Evolutionary conservation across 2,797 vertebrate species (phyloP), one percentile per base, ranked within the genome.

Genomic region (Gobionotothen gibberifrons): DNA sequence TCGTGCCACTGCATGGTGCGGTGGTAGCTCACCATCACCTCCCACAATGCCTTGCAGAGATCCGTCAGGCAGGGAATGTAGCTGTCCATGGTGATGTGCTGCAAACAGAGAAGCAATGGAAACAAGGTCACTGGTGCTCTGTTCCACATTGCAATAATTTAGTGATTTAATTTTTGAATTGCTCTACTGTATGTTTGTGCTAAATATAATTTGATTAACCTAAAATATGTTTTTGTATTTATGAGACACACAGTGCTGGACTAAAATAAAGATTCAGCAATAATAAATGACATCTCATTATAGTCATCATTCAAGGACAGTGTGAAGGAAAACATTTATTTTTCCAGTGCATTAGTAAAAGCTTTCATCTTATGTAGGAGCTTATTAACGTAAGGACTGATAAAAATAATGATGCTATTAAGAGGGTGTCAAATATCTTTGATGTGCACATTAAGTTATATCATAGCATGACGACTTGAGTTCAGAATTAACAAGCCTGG

Each of bases 1-100:
- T 97, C 97, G 1, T 99, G 98, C 98, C 98, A 99, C 88, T 96
- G 96, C 96, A 99, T 99, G 0, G 97, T 99, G 57, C 95, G 93
- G 82, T 99, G 96, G 88, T 99, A 99, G 89, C 98, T 99, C 55
- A 98, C 95, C 98, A 99, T 99, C 75, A 99, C 98, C 87, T 99
- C 98, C 98, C 98, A 99, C 57, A 99, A 94, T 70, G 98, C 98
- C 90, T 99, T 99, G 93, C 98, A 99, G 36, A 99, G 95, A 86
- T 99, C 98, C 3, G 96, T 96, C 85, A 99, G 94, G 91, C 98
- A 99, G 3, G 98, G 98, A 79, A 99, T 98, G 91, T 99, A 99
- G 92, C 98, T 99, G 92, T 99, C 98, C 8, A 94, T 90, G 17
- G 97, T 99, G 80, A 99, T 98, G 42, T 99, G 97, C 98, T 99